A percentile compares a stretch with the other conserved stretches of the same genome.
These are phyloP conservation scores for Platichthys stellatus DNA, from an alignment of 2,113 vertebrate genomes.

Conservation along the genomic window DNA sequence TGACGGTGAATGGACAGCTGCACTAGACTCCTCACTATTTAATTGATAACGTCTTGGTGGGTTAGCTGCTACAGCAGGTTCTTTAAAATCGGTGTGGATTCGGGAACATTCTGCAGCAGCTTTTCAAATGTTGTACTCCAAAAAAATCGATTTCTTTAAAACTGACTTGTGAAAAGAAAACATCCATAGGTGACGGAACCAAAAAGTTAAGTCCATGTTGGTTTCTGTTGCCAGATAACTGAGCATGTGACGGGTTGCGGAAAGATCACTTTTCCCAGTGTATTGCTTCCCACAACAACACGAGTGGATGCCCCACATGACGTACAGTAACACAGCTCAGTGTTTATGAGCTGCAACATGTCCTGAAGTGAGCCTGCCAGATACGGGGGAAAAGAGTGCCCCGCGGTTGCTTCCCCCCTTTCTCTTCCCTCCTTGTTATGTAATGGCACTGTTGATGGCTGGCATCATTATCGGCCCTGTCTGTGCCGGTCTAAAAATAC, in stretches of 20 bases:
- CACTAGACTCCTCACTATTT: conserved; percentile 8
- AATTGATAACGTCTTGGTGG: neutral
- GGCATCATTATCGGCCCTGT: conserved; percentile 63
- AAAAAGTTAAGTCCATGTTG: conserved; percentile 1
- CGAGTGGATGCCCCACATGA: conserved; percentile 5
- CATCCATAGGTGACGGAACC: neutral
- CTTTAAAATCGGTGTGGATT: conserved; percentile 1
- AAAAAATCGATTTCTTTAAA: neutral
- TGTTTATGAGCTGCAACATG: conserved; percentile 30
- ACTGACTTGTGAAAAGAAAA: conserved; percentile 10
- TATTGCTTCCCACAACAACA: conserved; percentile 1
- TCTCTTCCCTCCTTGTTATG: conserved; percentile 43
- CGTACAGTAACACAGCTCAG: conserved; percentile 22
- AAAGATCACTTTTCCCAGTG: conserved; percentile 3
- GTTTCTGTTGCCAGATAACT: conserved; percentile 14
- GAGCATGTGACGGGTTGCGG: conserved; percentile 7
- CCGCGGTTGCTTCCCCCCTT: conserved; percentile 19
- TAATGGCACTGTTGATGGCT: conserved; percentile 67
- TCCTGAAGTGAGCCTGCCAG: conserved; percentile 24
- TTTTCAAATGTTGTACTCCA: neutral
- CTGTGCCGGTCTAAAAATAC: conserved; percentile 71
- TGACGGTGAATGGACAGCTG: conserved; percentile 3
- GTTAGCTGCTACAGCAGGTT: neutral
- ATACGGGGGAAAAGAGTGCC: conserved; percentile 10
- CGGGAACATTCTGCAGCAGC: neutral